Percentiles rank a stretch among this genome's conserved stretches.
Evolutionary conservation across 2,113 vertebrate genomes (phyloP).

Genomic region (Hydrochoerus hydrochaeris): DNA sequence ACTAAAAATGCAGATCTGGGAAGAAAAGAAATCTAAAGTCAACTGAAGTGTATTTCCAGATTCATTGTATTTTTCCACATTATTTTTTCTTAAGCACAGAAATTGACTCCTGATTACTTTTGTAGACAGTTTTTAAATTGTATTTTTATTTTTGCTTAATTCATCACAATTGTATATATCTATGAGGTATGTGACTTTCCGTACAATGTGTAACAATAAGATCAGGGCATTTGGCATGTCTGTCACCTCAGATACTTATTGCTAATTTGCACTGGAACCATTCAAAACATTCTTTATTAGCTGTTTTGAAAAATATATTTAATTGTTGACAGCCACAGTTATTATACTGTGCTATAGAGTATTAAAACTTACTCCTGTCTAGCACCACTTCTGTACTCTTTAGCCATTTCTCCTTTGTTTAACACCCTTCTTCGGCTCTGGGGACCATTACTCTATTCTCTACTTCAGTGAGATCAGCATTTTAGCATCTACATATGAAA

Average conservation of each 20-base stretch:
- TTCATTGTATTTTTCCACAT: neutral
- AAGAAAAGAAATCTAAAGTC: neutral
- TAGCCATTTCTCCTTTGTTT: no score
- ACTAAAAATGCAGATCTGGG: constrained; percentile 8
- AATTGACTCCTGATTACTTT: neutral
- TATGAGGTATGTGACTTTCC: neutral
- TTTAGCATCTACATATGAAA: neutral
- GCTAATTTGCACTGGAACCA: neutral
- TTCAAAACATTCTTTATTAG: neutral
- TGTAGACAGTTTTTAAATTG: neutral
- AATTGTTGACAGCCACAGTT: neutral
- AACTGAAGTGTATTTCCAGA: neutral
- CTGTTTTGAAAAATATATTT: neutral
- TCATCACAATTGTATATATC: neutral
- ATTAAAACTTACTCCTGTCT: neutral
- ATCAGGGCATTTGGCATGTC: neutral
- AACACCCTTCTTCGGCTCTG: neutral
- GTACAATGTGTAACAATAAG: neutral
- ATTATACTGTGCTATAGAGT: neutral
- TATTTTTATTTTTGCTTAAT: neutral
- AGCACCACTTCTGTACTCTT: neutral
- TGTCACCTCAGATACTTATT: neutral
- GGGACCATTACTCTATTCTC: neutral
- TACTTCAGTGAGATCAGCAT: neutral
- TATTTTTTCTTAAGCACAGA: constrained; percentile 23